Evolutionary conservation across 2,888 invertebrate genomes (phyloP).

Genomic region (Esperia sulphurella): DNA sequence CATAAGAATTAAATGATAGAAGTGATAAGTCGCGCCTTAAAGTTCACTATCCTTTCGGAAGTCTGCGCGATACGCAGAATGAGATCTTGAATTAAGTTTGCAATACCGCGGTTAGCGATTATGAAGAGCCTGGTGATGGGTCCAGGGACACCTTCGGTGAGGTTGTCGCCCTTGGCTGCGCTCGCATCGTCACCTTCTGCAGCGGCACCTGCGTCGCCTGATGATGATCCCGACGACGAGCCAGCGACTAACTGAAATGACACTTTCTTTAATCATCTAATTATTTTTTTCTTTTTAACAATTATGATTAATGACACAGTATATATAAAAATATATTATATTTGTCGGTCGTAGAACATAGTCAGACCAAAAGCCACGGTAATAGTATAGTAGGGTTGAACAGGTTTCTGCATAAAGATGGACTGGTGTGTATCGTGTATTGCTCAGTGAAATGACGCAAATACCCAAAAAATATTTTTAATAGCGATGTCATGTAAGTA

Average conservation of each 20-base stretch:
- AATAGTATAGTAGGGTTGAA: no score
- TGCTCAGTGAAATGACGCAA: no score
- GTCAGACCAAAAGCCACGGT: no score
- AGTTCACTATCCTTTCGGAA: constrained; percentile 94
- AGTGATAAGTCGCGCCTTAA: constrained; percentile 94
- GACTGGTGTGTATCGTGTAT: no score
- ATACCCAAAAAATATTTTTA: no score
- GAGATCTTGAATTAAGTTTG: constrained; percentile 92
- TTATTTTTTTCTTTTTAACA: not conserved
- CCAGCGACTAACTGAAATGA: constrained; percentile 88
- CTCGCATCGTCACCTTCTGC: constrained; percentile 74
- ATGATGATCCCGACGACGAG: constrained; percentile 79
- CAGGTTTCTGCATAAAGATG: no score
- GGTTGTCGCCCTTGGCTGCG: constrained; percentile 82
- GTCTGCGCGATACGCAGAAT: constrained; percentile 93
- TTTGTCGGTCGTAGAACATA: no score
- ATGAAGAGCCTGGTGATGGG: constrained; percentile 92
- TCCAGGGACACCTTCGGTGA: constrained; percentile 91
- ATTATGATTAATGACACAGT: no score
- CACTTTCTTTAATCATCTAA: not conserved
- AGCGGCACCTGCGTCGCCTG: constrained; percentile 69
- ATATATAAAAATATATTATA: no score
- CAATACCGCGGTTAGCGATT: constrained; percentile 91
- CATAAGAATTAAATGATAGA: constrained; percentile 86
- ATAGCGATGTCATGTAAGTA: no score